Conservation (phyloP, 1,140 invertebrate genomes). For the Calliphora vicina region DNA sequence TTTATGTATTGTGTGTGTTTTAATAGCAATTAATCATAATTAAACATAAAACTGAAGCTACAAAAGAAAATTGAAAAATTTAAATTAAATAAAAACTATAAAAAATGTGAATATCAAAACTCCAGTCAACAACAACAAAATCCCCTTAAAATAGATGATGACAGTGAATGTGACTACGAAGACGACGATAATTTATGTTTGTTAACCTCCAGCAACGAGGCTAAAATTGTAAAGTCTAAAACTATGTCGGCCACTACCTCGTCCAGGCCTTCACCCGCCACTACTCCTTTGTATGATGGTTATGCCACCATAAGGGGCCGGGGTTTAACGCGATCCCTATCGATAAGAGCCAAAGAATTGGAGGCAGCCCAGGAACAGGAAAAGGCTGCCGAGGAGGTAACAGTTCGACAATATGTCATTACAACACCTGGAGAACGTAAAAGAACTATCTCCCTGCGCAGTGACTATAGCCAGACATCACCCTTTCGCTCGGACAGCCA, state of each 20-base stretch:
- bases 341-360: conserved; percentile 56
- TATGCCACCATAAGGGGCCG: conserved; percentile 79
- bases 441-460: conserved; percentile 52
- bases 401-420: not conserved
- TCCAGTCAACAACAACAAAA: not conserved
- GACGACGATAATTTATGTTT: conserved; percentile 7
- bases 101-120: conserved; percentile 33
- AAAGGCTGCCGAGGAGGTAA: not conserved
- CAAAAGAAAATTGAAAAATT: conserved; percentile 21
- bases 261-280: conserved; percentile 63
- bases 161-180: not conserved
- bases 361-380: conserved; percentile 49
- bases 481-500: not conserved
- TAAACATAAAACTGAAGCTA: conserved; percentile 22
- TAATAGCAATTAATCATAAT: conserved; percentile 8
- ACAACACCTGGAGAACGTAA: conserved; percentile 41
- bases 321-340: conserved; percentile 65
- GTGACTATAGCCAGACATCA: conserved; percentile 47
- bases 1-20: not conserved
- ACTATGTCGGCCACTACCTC: conserved; percentile 50
- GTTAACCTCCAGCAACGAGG: not conserved
- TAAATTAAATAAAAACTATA: conserved; percentile 26
- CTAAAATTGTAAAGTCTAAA: not conserved
- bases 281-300: conserved; percentile 77
- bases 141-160: not conserved